Evolutionary conservation across 92 coral and sea anemone species (phyloP), one percentile per base, ranked within the genome.

Genomic region (Zoanthus sansibaricus): DNA sequence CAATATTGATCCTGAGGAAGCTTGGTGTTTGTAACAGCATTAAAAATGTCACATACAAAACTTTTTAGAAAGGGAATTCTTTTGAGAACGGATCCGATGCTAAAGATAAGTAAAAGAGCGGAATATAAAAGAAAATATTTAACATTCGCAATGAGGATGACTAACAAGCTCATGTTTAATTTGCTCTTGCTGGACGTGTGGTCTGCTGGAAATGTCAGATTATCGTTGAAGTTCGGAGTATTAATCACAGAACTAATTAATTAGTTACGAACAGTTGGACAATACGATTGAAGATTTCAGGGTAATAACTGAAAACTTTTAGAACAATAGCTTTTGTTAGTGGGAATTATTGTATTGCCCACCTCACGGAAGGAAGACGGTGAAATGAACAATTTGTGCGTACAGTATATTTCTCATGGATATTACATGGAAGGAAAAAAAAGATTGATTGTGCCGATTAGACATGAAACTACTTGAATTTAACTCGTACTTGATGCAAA

Each of bases 1-100:
- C 25, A 89, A 75, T 89, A 89, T 31, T 42, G 73, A 10, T 79
- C 84, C 15, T 33, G 69, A 17, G 84, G 72, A 68, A 79, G 84
- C 20, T 44, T 64, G 47, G 56, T 79, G 73, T 79, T 62, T 18
- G 84, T 79, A 69, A 79, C 74, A 18, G 72, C 70, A 12, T 79
- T 37, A 61, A 79, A 79, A 18, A 52, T 79, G 73, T 64, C 37
- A 54, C 84, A 79, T 69, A 79, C 64, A n/a, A 79, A 79, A 17
- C 42, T 67, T 46, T 62, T 79, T 49, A 49, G 55, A 49, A 7
- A 49, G 46, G 84, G 74, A 66, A 79, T 9, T 32, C 73, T 45
- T 67, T 79, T 79, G 58, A 79, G 62, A n/a, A 33, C 18, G n/a
- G 84, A 79, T 1, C 84, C 84, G 30, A 79, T 20, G 21, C 37